Base-by-base conservation (phyloP, 37 sponge, comb jelly and placozoan genomes). In the Halisarca cf. caerulea region DNA sequence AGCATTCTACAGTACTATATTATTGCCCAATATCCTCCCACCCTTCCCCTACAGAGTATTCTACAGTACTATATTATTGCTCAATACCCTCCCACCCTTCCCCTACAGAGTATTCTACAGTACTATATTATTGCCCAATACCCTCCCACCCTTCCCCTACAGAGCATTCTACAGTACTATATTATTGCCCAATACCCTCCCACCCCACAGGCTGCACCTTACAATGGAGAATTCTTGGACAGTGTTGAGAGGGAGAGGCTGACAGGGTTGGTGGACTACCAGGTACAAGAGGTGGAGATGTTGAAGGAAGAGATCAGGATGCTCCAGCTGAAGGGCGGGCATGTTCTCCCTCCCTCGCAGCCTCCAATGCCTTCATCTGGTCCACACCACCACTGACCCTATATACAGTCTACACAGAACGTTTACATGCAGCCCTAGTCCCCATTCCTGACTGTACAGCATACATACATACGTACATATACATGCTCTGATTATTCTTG, bases 321-420 rank as follows among this genome's bases (percentile, higher is more conserved):
- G 1, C 93, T 98, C 24, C 90, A 87, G 3, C 79, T 61, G 23
- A 98, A 98, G 62, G 97, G 94, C n/a, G 93, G 97, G 8, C 94
- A 92, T 81, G 85, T 94, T 45, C 82, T 94, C 33, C 96, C 99
- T 5, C 98, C 98, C 47, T 62, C 83, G 3, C 91, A 90, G 58
- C 93, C 93, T 40, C 91, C 97, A 11, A 78, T 85, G 28, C 66
- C 84, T 23, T 55, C 71, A 36, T 41, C 38, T 20, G 15, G 64
- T 2, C 59, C 54, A 78, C 86, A 61, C 84, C 83, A 59, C 70
- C 78, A 25, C 79, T 79, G 43, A 51, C 69, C 36, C 17, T 68
- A 30, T 27, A 30, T 30, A 68, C 11, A 34, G 3, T 2, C 17
- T 68, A 9, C 30, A 34, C 30, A 34, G 1, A 32, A 68, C 35